These are phyloP conservation scores for Dinocampus coccinellae DNA, from an alignment of 2,888 invertebrate species.

Conservation along the genomic window DNA sequence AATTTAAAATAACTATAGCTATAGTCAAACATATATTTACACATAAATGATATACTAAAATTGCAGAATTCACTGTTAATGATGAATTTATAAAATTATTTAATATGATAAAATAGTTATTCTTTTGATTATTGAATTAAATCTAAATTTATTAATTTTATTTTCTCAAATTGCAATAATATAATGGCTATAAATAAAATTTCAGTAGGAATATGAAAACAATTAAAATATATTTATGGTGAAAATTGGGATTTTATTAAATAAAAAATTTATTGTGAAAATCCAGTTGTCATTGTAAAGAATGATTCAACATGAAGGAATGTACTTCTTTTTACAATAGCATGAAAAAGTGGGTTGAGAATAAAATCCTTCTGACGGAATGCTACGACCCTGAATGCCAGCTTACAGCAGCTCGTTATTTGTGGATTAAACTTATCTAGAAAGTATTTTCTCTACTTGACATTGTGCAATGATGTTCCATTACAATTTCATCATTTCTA, in stretches of 20 bases:
- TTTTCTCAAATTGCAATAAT: not conserved
- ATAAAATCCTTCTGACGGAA: not conserved
- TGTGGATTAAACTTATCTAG: conserved; percentile 50
- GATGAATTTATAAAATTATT: too few relatives aligned
- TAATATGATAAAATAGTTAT: too few relatives aligned
- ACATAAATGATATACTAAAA: too few relatives aligned
- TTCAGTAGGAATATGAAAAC: too few relatives aligned
- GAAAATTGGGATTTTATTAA: too few relatives aligned
- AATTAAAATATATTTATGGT: too few relatives aligned
- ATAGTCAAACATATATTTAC: too few relatives aligned
- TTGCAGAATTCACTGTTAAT: too few relatives aligned
- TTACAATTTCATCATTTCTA: conserved; percentile 22
- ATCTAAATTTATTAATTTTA: too few relatives aligned
- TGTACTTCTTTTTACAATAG: not conserved
- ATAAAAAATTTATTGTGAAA: not conserved
- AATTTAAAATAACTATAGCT: not conserved
- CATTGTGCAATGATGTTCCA: conserved; percentile 34
- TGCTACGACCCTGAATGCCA: not conserved
- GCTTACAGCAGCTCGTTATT: conserved; percentile 49
- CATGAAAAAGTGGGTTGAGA: not conserved
- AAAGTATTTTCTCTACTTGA: conserved; percentile 39
- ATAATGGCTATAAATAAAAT: not conserved
- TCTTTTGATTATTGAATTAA: too few relatives aligned
- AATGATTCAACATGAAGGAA: not conserved
- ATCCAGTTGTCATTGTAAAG: not conserved